phyloP scores from a whole-genome alignment of 2,888 invertebrate species.

The Uropetala carovei region DNA sequence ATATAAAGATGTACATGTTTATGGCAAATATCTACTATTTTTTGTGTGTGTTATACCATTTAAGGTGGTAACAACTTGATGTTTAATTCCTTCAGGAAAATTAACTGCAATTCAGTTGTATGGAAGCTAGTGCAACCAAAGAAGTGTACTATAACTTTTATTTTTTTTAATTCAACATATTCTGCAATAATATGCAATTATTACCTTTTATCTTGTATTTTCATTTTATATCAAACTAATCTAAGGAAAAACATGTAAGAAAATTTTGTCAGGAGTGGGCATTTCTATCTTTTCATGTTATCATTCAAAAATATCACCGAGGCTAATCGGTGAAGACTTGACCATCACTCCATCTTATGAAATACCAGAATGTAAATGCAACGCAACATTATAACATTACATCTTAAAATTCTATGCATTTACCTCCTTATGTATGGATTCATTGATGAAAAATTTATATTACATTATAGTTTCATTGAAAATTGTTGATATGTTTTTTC shows the following conservation, averaged over 20 bases:
- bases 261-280: constrained; percentile 46
- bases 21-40: constrained; percentile 62
- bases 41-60: constrained; percentile 63
- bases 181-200: constrained; percentile 62
- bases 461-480: constrained; percentile 63
- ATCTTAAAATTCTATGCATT: constrained; percentile 56
- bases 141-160: constrained; percentile 62
- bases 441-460: constrained; percentile 63
- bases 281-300: constrained; percentile 60
- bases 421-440: constrained; percentile 61
- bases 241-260: constrained; percentile 36
- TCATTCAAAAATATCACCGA: constrained; percentile 32
- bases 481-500: constrained; percentile 25
- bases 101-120: constrained; percentile 49
- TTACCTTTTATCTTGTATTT: constrained; percentile 36
- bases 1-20: constrained; percentile 61
- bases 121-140: constrained; percentile 64
- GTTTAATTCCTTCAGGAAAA: constrained; percentile 52
- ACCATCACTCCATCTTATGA: constrained; percentile 50
- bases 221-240: constrained; percentile 59
- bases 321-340: constrained; percentile 36
- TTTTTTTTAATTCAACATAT: constrained; percentile 58
- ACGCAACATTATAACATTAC: constrained; percentile 44
- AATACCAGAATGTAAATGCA: constrained; percentile 46
- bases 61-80: constrained; percentile 58